Conservation (phyloP, 2,797 vertebrate genomes). For the Sebastes vulpes region DNA sequence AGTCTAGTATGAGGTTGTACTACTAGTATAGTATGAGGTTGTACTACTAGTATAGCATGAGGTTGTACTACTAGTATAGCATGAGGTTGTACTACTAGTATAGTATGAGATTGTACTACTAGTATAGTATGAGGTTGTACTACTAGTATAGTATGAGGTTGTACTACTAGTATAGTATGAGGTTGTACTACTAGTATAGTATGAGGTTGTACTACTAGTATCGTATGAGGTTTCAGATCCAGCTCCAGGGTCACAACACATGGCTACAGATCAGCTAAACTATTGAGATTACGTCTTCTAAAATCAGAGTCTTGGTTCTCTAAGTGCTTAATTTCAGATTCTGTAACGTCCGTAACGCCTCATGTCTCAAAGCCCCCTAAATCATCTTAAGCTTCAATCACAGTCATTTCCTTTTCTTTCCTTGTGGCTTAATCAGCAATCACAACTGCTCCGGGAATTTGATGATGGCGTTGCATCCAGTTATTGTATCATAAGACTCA, state of each 20-base stretch:
- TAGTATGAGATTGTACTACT: no score
- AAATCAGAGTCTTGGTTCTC: neutral
- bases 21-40: no score
- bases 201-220: no score
- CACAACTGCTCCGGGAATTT: constrained; percentile 5
- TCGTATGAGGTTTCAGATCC: no score
- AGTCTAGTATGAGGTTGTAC: no score
- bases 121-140: no score
- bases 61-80: no score
- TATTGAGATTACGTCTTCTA: neutral
- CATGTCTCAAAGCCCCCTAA: neutral
- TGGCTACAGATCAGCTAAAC: neutral
- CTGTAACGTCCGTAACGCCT: neutral
- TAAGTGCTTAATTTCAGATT: constrained; percentile 1
- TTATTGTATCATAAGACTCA: neutral
- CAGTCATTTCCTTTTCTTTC: neutral
- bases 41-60: no score
- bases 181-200: no score
- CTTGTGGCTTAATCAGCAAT: constrained; percentile 14
- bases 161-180: no score
- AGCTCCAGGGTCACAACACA: neutral
- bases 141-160: no score
- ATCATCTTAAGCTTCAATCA: constrained; percentile 9
- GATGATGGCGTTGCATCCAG: constrained; percentile 18
- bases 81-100: no score